Evolutionary conservation across 2,113 vertebrate genomes (phyloP).

Genomic region (Dunckerocampus dactyliophorus): DNA sequence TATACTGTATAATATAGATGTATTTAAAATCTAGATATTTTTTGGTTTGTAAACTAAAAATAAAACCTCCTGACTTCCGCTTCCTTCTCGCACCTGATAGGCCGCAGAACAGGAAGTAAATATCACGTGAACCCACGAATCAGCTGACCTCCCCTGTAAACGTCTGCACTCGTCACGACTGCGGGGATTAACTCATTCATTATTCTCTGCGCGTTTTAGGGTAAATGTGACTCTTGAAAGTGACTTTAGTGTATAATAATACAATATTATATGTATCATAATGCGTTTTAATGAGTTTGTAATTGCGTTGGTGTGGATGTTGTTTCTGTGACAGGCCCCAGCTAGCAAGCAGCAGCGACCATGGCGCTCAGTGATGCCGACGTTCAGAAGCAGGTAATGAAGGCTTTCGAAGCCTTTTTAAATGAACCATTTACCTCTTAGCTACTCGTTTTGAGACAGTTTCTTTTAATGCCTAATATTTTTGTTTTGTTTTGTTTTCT

Average conservation of each 20-base stretch:
- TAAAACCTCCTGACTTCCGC: background rate
- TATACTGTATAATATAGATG: background rate
- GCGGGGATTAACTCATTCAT: conserved; percentile 48
- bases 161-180: conserved; percentile 66
- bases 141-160: conserved; percentile 69
- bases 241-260: too few species aligned
- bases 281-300: background rate
- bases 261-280: background rate
- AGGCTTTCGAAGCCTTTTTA: conserved; percentile 26
- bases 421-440: too few species aligned
- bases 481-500: too few species aligned
- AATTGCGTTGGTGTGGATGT: background rate
- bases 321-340: conserved; percentile 33
- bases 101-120: conserved; percentile 54
- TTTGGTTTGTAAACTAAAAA: background rate
- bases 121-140: conserved; percentile 66
- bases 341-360: conserved; percentile 40
- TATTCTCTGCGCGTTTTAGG: conserved; percentile 19
- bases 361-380: conserved; percentile 99
- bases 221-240: conserved; percentile 18
- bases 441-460: fast-evolving
- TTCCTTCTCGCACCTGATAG: conserved; percentile 32
- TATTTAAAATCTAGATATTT: background rate
- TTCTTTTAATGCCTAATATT: fast-evolving
- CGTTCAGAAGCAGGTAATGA: conserved; percentile 92